Evolutionary conservation across 2,888 invertebrate genomes (phyloP).

Genomic region (Busseola fusca): DNA sequence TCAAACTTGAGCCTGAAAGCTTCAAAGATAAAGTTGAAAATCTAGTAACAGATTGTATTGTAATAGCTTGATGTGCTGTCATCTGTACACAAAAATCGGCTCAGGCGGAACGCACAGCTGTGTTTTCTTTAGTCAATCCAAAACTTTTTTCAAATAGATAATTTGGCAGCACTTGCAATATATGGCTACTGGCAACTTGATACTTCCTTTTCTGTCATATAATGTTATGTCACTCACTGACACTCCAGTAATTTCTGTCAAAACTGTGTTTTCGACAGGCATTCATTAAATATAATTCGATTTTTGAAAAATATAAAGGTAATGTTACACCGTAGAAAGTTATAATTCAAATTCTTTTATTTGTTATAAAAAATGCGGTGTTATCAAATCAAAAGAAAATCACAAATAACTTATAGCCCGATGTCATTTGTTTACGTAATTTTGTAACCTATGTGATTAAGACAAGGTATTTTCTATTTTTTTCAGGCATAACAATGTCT

Average conservation of each 20-base stretch:
- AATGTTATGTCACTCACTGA: too few relatives aligned
- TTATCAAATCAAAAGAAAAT: neutral
- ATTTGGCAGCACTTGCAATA: too few relatives aligned
- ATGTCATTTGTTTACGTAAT: slow-evolving; percentile 78
- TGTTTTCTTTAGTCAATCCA: too few relatives aligned
- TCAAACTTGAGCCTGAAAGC: too few relatives aligned
- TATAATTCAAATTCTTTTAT: neutral
- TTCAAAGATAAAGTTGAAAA: too few relatives aligned
- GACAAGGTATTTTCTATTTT: slow-evolving; percentile 6
- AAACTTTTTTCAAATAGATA: too few relatives aligned
- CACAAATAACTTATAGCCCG: neutral
- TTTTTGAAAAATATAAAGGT: slow-evolving; percentile 53
- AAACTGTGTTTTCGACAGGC: slow-evolving; percentile 30
- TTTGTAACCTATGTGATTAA: slow-evolving; percentile 68
- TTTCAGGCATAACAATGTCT: slow-evolving; percentile 83
- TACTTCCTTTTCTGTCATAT: too few relatives aligned
- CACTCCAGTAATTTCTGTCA: slow-evolving; percentile 22
- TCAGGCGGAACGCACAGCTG: too few relatives aligned
- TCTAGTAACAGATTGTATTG: too few relatives aligned
- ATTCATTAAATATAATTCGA: slow-evolving; percentile 21
- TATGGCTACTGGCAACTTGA: too few relatives aligned
- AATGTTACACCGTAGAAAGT: neutral
- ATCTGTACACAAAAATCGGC: too few relatives aligned
- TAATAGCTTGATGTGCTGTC: too few relatives aligned
- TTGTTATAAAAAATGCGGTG: slow-evolving; percentile 14